Percentiles rank a stretch among this genome's conserved stretches.
Evolutionary conservation across 2,797 vertebrate species (phyloP).

Genomic region (Rhabdophis nuchalis): DNA sequence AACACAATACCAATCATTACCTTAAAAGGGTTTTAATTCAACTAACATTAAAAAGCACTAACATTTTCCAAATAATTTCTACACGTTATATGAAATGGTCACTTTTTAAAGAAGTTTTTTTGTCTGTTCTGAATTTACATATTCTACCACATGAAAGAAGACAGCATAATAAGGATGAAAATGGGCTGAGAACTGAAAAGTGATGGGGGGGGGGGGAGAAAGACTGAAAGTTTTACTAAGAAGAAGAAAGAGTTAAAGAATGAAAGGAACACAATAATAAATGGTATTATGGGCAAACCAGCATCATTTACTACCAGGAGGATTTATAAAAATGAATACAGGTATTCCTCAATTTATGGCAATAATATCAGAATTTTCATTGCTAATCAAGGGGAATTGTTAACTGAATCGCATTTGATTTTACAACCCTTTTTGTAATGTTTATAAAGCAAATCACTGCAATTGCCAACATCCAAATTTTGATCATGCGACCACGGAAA

Average conservation of each 20-base stretch:
- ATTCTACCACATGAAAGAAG: not conserved
- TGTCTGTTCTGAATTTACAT: not conserved
- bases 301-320: not conserved
- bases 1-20: not conserved
- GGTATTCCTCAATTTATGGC: not conserved
- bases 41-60: not conserved
- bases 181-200: not conserved
- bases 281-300: not conserved
- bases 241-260: not conserved
- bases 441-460: not conserved
- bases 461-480: not conserved
- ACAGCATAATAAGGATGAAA: not conserved
- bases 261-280: not conserved
- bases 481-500: not conserved
- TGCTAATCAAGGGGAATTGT: not conserved
- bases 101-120: not conserved
- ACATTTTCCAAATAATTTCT: not conserved
- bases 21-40: not conserved
- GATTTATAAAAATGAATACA: not conserved
- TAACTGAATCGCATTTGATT: not conserved
- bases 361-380: not conserved
- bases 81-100: not conserved
- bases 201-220: not conserved
- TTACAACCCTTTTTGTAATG: not conserved
- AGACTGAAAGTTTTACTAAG: not conserved